phyloP scores from a whole-genome alignment of 2,797 vertebrate species.

The Lagodon rhomboides region DNA sequence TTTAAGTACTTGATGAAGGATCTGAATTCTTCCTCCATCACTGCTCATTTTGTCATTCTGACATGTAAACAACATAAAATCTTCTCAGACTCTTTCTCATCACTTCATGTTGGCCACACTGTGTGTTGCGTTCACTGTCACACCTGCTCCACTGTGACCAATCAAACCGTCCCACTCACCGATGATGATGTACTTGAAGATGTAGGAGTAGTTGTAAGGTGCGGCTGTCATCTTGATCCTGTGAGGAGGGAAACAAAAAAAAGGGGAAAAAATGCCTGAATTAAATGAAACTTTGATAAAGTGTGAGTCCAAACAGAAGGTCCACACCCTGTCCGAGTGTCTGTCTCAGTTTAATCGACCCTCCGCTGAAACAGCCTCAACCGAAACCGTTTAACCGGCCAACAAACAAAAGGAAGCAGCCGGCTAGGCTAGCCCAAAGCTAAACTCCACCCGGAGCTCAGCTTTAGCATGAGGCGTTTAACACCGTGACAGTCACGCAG shows the following conservation, averaged over 20 bases:
- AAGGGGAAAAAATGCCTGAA: background rate
- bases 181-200: slow-evolving; percentile 99
- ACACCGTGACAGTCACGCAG: slow-evolving; percentile 43
- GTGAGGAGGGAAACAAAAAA: slow-evolving; percentile 34
- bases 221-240: slow-evolving; percentile 96
- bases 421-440: slow-evolving; percentile 9
- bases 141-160: background rate
- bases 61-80: no score
- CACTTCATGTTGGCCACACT: no score
- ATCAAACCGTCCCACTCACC: slow-evolving; percentile 86
- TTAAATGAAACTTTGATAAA: background rate
- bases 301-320: background rate
- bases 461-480: background rate
- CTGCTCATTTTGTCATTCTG: no score
- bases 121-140: background rate
- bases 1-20: no score
- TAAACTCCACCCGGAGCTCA: background rate
- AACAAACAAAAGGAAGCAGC: slow-evolving; percentile 41
- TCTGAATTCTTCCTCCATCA: no score
- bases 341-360: background rate
- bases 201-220: slow-evolving; percentile 99
- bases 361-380: background rate
- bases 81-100: no score
- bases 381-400: background rate
- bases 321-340: background rate